These are phyloP conservation scores for Palythoa grandiflora DNA, from an alignment of 92 coral and sea anemone species.

Conservation along the genomic window DNA sequence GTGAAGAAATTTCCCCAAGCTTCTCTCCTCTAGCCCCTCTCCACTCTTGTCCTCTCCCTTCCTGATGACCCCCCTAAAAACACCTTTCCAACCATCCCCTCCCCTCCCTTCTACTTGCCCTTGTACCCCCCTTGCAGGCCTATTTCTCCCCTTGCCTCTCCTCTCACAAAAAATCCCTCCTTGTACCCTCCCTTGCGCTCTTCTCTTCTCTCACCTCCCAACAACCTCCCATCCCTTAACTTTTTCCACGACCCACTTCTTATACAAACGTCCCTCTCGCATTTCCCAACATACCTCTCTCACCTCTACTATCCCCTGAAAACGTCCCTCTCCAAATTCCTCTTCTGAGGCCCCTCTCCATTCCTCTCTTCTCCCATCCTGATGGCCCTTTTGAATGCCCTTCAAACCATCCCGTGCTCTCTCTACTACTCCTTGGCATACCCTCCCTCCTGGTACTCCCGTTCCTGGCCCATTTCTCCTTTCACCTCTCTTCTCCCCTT, in stretches of 20 bases:
- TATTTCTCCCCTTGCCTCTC: not conserved
- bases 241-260: not conserved
- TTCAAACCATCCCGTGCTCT: not conserved
- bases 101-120: not conserved
- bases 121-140: not conserved
- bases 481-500: not conserved
- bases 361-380: not conserved
- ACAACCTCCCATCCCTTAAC: not conserved
- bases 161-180: not conserved
- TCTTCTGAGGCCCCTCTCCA: not conserved
- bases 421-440: not conserved
- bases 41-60: not conserved
- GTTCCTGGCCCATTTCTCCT: not conserved
- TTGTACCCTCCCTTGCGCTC: not conserved
- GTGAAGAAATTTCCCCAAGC: not conserved
- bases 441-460: conserved; percentile 6
- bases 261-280: not conserved
- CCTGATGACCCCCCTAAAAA: not conserved
- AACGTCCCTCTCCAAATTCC: not conserved
- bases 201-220: not conserved
- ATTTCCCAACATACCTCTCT: not conserved
- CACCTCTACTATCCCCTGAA: not conserved
- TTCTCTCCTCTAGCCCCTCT: not conserved
- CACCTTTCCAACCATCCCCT: not conserved
- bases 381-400: no score